A percentile compares a stretch with the other conserved stretches of the same genome.
Conservation (phyloP, 30 jellyfish, hydroid and myxozoan species). For the Mastigias papua region DNA sequence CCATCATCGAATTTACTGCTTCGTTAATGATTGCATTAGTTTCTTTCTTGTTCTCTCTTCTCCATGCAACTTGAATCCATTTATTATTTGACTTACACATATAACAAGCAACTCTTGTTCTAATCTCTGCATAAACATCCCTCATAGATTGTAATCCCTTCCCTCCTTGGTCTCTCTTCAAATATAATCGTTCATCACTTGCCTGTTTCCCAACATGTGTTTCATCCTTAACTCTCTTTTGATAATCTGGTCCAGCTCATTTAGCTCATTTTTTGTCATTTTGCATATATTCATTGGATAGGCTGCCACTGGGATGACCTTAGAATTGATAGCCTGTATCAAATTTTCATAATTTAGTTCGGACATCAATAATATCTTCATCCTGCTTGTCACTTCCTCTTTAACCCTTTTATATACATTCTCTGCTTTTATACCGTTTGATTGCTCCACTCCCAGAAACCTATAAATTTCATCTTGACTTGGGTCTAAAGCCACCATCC, state of each 20-base stretch:
- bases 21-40: constrained; percentile 16
- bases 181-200: neutral
- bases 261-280: constrained; percentile 15
- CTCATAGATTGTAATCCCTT: neutral
- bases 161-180: constrained; percentile 13
- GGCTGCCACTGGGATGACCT: constrained; percentile 7
- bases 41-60: neutral
- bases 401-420: neutral
- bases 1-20: constrained; percentile 56
- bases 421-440: neutral
- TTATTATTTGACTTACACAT: neutral
- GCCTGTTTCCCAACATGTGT: neutral
- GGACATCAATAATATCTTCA: neutral
- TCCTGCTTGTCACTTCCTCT: neutral
- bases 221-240: neutral
- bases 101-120: constrained; percentile 15
- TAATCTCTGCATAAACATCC: neutral
- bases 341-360: neutral
- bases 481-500: constrained; percentile 15
- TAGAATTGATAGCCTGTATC: neutral
- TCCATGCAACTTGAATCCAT: constrained; percentile 15
- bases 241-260: constrained; percentile 8
- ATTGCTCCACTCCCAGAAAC: neutral
- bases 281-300: constrained; percentile 11
- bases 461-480: neutral